phyloP scores from a whole-genome alignment of 2,797 vertebrate genomes.

The Peromyscus nudipes region DNA sequence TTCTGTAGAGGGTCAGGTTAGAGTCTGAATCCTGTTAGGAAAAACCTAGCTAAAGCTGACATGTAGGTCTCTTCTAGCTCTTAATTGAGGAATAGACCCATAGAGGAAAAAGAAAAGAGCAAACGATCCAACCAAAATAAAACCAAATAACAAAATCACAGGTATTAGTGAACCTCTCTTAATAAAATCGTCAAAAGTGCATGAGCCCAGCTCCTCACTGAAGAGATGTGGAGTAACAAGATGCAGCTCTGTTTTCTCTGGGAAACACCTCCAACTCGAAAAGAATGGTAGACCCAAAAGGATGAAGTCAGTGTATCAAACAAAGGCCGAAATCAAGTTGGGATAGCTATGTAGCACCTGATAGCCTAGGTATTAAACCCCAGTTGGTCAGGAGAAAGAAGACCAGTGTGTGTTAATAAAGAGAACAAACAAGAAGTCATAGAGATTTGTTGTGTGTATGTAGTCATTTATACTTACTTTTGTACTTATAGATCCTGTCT shows the following conservation, averaged over 20 bases:
- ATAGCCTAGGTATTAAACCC: background rate
- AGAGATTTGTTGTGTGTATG: background rate
- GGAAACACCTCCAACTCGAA: background rate
- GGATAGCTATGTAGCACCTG: background rate
- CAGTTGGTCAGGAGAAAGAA: background rate
- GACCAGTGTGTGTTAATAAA: background rate
- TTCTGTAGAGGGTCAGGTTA: background rate
- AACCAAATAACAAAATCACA: background rate
- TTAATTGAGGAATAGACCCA: background rate
- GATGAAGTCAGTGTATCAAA: background rate
- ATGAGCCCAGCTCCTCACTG: too few species aligned
- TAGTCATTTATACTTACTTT: background rate
- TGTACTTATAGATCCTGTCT: background rate
- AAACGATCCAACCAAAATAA: background rate
- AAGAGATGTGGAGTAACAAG: background rate
- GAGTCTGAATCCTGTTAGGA: background rate
- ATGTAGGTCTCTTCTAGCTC: background rate
- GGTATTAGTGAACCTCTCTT: background rate
- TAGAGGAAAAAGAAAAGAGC: background rate
- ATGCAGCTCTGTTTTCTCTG: background rate
- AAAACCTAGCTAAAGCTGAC: background rate
- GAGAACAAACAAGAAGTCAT: background rate
- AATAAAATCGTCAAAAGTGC: background rate
- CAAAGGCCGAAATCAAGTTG: background rate
- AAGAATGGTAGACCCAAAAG: background rate